Base-by-base conservation (phyloP, 2,797 vertebrate genomes). In the Potorous gilbertii region DNA sequence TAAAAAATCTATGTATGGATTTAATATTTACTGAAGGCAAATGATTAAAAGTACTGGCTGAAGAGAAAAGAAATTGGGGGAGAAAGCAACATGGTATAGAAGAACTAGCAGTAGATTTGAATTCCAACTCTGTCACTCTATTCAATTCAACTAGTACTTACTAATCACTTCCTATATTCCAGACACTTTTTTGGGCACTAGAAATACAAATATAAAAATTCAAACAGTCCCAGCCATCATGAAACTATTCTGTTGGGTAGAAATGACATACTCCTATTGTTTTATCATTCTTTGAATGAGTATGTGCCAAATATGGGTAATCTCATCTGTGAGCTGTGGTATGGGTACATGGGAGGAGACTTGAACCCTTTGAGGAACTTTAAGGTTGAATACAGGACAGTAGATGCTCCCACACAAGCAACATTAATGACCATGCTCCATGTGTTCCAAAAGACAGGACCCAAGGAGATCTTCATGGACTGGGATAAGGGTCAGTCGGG, bases 1-100 rank as follows among this genome's bases (percentile, higher is more conserved):
- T 46, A 24, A 92, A 31, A 56, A 24, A 56, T 1, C 18, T 90
- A 89, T 87, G 31, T 94, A 55, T 95, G 92, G 28, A 81, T 92
- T 54, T 95, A 93, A 50, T 66, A 9, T 52, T 91, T 95, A 95
- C 62, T 50, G 74, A 95, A 91, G 54, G 40, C 14, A 93, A 93
- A 50, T 28, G 11, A 21, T 91, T 28, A 34, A 89, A 96, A 93
- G 91, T 90, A 55, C 81, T 62, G 50, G 16, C 50, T 81, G 40
- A 52, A 29, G 34, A 94, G 27, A 90, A 40, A 81, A 57, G 90
- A 28, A 34, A 62, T 46, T 81, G 66, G 66, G 2, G n/a, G n/a
- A 46, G 18, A 81, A 81, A 81, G 66, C n/a, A 81, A 46, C n/a
- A 46, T 24, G 66, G 6, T 24, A 81, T 40, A 81, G n/a, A 81